phyloP scores from a whole-genome alignment of 30 jellyfish, hydroid and myxozoan genomes.

The Haliclystus octoradiatus region DNA sequence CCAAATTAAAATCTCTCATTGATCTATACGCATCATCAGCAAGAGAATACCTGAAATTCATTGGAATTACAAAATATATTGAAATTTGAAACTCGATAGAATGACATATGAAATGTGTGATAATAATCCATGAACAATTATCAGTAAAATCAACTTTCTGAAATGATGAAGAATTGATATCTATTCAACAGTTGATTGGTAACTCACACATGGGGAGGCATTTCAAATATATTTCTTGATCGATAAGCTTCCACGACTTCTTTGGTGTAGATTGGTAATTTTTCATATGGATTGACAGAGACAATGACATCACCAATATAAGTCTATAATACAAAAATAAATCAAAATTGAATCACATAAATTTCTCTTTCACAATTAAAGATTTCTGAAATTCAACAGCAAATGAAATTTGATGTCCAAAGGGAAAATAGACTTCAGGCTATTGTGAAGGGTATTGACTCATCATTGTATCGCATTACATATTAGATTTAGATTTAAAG shows the following conservation, averaged over 20 bases:
- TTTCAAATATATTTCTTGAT: constrained; percentile 80
- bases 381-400: not conserved
- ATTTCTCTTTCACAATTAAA: not conserved
- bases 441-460: no score
- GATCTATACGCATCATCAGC: constrained; percentile 98
- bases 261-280: constrained; percentile 54
- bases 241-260: constrained; percentile 73
- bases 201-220: constrained; percentile 97
- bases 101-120: no score
- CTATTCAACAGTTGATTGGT: not conserved
- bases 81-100: no score
- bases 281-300: constrained; percentile 86
- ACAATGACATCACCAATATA: constrained; percentile 98
- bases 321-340: constrained; percentile 31
- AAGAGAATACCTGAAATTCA: constrained; percentile 56
- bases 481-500: no score
- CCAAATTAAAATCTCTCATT: constrained; percentile 87
- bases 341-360: no score
- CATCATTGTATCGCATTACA: no score
- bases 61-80: no score
- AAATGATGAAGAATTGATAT: not conserved
- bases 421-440: no score
- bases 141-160: no score
- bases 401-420: no score
- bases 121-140: no score